Evolutionary conservation across 1,140 invertebrate genomes (phyloP), one percentile per base, ranked within the genome.

Genomic region (Trypoxylus dichotomus): DNA sequence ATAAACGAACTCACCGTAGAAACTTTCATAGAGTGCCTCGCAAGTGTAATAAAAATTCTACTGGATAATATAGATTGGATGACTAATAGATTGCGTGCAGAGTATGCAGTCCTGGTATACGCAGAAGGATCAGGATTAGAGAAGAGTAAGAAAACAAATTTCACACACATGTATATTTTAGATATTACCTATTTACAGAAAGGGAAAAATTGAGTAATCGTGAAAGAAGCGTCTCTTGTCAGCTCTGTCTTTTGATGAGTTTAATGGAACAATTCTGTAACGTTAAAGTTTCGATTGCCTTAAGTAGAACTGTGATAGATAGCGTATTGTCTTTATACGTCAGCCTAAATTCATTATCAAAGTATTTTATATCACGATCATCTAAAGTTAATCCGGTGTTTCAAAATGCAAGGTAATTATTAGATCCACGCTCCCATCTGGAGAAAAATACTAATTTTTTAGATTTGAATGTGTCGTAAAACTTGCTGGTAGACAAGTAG

Each of bases 401-500:
- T 79, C 86, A 88, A 79, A 83, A 84, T 8, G 86, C 87, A 1
- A 89, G 85, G 88, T 89, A 77, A 63, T 79, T 25, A 29, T 10
- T 47, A 3, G 7, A 19, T 19, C 7, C 10, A n/a, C 10, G 10
- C 10, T 37, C 5, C 32, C 32, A 2, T 37, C 10, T 37, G 10
- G 10, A 7, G 10, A 5, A 37, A n/a, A 54, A n/a, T 54, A 54
- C 2, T 75, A 47, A 15, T 77, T 77, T 73, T 81, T 63, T 58
- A 91, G 90, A 72, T 88, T 91, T 79, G 88, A 90, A 78, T 87
- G 87, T 71, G 84, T 91, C 0, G 83, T 91, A 10, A 89, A 90
- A 81, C 80, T 89, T 25, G 87, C 88, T 72, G 90, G 90, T 2
- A 91, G 88, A 81, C 83, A 88, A 43, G 82, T 92, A 43, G 88